Conservation (phyloP, 2,113 vertebrate genomes). For the Lathamus discolor region DNA sequence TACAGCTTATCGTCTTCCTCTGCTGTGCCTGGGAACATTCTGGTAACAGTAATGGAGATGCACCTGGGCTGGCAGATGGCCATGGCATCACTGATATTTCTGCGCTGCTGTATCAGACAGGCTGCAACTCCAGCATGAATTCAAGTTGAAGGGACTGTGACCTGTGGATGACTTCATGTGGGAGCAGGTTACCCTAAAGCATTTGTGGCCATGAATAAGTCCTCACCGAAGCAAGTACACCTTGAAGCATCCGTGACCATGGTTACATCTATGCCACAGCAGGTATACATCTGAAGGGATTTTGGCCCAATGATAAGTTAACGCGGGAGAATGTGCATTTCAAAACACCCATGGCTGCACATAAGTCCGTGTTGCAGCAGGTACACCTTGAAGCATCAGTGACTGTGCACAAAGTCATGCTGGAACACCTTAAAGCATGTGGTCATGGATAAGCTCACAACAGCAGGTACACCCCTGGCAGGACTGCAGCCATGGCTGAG, state of each 20-base stretch:
- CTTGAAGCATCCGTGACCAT: neutral
- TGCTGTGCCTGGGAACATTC: neutral
- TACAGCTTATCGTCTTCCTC: neutral
- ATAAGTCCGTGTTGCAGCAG: neutral
- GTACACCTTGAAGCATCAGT: neutral
- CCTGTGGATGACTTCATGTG: neutral
- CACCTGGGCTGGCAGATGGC: neutral
- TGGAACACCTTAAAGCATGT: neutral
- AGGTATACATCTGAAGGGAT: neutral
- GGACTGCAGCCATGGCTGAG: neutral
- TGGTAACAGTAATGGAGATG: neutral
- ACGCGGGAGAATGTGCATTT: neutral
- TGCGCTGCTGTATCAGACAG: neutral
- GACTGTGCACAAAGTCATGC: neutral
- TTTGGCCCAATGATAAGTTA: neutral
- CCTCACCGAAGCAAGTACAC: neutral
- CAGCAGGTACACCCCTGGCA: neutral
- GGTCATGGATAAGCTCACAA: neutral
- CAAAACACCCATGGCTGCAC: neutral
- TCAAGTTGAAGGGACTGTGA: neutral
- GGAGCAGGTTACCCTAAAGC: neutral
- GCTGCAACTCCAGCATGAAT: neutral
- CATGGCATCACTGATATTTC: neutral
- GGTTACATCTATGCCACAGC: neutral
- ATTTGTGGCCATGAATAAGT: neutral